phyloP scores from a whole-genome alignment of 2,113 vertebrate genomes.

The Nibea coibor region DNA sequence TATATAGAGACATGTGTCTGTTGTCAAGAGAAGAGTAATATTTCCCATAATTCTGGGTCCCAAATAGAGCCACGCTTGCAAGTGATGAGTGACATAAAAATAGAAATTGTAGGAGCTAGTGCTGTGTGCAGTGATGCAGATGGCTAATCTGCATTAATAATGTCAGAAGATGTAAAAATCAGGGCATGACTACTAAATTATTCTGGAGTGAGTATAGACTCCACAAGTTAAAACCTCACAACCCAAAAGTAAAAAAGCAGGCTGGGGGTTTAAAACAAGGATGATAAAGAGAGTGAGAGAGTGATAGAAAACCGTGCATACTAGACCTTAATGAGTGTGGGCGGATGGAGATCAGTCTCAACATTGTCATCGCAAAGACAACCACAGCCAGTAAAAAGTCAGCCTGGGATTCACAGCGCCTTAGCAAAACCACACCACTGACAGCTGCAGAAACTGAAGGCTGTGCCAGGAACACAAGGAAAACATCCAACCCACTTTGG shows the following conservation, averaged over 20 bases:
- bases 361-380: slow-evolving; percentile 70
- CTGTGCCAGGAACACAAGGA: slow-evolving; percentile 75
- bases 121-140: slow-evolving; percentile 21
- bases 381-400: slow-evolving; percentile 63
- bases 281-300: slow-evolving; percentile 5
- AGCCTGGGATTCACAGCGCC: slow-evolving; percentile 64
- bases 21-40: not conserved
- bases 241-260: not conserved
- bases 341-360: slow-evolving; percentile 60
- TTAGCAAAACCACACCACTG: slow-evolving; percentile 68
- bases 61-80: not conserved
- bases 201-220: slow-evolving; percentile 21
- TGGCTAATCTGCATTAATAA: slow-evolving; percentile 45
- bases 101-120: not conserved
- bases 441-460: slow-evolving; percentile 74
- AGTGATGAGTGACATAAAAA: slow-evolving; percentile 6
- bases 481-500: slow-evolving; percentile 78
- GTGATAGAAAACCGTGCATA: slow-evolving; percentile 5
- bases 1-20: not conserved
- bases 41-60: not conserved
- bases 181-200: slow-evolving; percentile 9
- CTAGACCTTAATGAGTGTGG: slow-evolving; percentile 45
- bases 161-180: slow-evolving; percentile 23
- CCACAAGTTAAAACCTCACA: slow-evolving; percentile 1
- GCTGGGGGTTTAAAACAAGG: slow-evolving; percentile 14